phyloP scores from a whole-genome alignment of 2,113 vertebrate species.

The Glaucidium brasilianum region DNA sequence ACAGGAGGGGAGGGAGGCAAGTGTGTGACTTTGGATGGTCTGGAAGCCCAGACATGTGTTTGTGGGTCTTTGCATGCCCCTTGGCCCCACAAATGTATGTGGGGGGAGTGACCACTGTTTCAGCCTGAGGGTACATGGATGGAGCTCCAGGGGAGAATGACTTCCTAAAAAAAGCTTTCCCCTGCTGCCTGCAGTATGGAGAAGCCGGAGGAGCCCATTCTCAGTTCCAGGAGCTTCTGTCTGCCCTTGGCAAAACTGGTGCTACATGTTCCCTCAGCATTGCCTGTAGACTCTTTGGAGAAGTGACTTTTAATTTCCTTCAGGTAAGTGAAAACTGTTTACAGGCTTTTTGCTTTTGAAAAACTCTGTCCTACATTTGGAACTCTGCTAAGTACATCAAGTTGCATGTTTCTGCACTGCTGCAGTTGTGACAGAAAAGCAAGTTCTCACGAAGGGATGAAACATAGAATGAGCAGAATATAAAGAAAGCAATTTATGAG shows the following conservation, averaged over 20 bases:
- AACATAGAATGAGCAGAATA: neutral
- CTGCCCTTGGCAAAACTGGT: neutral
- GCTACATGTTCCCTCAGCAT: neutral
- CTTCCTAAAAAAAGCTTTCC: neutral
- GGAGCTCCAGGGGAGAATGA: neutral
- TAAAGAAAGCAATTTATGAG: neutral
- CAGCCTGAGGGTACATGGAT: neutral
- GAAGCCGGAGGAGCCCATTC: neutral
- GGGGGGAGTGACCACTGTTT: neutral
- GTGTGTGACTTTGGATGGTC: neutral
- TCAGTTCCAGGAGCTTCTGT: neutral
- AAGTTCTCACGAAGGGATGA: neutral
- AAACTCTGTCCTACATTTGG: neutral
- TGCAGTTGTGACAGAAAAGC: neutral
- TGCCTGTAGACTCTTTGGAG: neutral
- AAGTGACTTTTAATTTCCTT: neutral
- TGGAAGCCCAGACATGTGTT: neutral
- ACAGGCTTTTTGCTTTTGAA: neutral
- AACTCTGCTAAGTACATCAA: neutral
- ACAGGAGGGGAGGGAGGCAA: neutral
- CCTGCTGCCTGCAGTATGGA: neutral
- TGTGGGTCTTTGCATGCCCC: neutral
- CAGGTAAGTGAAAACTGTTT: neutral
- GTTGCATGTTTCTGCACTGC: neutral
- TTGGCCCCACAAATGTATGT: neutral